Base-by-base conservation (phyloP, 2,797 vertebrate genomes). In the Oceanodroma leucorhoa region DNA sequence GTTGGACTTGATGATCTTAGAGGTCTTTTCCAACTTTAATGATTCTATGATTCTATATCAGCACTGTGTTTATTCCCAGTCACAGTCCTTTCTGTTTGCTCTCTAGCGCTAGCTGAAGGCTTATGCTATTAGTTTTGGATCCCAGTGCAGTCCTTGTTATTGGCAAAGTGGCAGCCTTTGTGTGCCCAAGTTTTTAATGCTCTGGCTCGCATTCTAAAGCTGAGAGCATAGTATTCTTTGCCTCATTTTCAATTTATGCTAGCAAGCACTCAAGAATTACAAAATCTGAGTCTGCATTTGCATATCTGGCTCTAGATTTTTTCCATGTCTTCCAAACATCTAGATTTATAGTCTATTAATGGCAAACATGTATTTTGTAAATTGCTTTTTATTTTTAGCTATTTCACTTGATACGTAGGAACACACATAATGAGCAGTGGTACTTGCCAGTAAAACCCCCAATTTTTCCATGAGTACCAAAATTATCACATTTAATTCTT, bases 371-470 rank as follows among this genome's bases (percentile, higher is more conserved):
- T 79, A 78, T 84, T 95, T 91, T 79, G 62, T 75, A 83, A 90
- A 86, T 90, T 75, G 61, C 57, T 71, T 69, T 89, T 79, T 91
- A 78, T 93, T 95, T 94, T 95, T 88, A 88, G 70, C 66, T 76
- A 3, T 70, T 89, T 87, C 22, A 43, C 23, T 89, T 61, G 46
- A 40, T 89, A 66, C 0, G 3, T 76, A 73, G 88, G 54, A 91
- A 48, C 36, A 76, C 22, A 72, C 22, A 81, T 90, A 80, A 88
- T 36, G 32, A 85, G 51, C 30, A 32, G 45, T 0, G 1, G 54
- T 71, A 75, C 58, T 91, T 90, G 77, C 48, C 70, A 91, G 58
- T 54, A 84, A 95, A 90, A 8, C 14, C 32, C 46, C 29, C 77
- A 65, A 16, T 87, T 92, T 87, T 81, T 70, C 54, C 3, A 23